Evolutionary conservation across 2,888 invertebrate genomes (phyloP).

Genomic region (Fabriciana adippe): DNA sequence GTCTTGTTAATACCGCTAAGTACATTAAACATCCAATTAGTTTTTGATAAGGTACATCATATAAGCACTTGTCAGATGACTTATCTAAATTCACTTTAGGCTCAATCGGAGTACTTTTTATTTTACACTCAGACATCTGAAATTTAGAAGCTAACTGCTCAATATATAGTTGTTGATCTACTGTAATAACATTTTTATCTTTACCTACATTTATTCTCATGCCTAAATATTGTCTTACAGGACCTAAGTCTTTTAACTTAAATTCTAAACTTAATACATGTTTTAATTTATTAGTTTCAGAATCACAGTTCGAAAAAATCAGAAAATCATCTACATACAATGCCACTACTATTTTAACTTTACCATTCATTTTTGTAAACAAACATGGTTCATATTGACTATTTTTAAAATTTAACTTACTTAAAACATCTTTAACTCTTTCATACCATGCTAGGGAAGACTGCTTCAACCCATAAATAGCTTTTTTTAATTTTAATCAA

Average conservation of each 20-base stretch:
- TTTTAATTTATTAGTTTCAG: slow-evolving; percentile 19
- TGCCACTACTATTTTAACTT: background rate
- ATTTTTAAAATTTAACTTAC: slow-evolving; percentile 6
- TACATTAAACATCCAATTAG: slow-evolving; percentile 22
- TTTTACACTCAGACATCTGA: slow-evolving; percentile 9
- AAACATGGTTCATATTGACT: slow-evolving; percentile 19
- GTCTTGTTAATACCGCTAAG: slow-evolving; percentile 9
- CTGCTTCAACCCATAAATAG: slow-evolving; percentile 7
- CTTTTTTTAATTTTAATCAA: slow-evolving; percentile 2
- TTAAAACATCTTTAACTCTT: slow-evolving; percentile 8
- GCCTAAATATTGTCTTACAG: slow-evolving; percentile 21
- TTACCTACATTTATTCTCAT: slow-evolving; percentile 24
- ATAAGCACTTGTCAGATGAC: slow-evolving; percentile 3
- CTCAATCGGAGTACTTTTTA: slow-evolving; percentile 14
- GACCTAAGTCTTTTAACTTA: slow-evolving; percentile 25
- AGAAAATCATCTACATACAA: slow-evolving; percentile 38
- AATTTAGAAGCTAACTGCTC: background rate
- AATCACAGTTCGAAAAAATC: slow-evolving; percentile 23
- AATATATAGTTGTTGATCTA: too few relatives aligned
- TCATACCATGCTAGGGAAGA: background rate
- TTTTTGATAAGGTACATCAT: slow-evolving; percentile 16
- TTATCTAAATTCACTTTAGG: slow-evolving; percentile 21
- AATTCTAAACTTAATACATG: slow-evolving; percentile 12
- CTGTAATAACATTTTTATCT: background rate
- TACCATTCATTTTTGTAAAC: slow-evolving; percentile 1